Conservation (phyloP, 2,113 vertebrate species). For the Sclerurus mexicanus region DNA sequence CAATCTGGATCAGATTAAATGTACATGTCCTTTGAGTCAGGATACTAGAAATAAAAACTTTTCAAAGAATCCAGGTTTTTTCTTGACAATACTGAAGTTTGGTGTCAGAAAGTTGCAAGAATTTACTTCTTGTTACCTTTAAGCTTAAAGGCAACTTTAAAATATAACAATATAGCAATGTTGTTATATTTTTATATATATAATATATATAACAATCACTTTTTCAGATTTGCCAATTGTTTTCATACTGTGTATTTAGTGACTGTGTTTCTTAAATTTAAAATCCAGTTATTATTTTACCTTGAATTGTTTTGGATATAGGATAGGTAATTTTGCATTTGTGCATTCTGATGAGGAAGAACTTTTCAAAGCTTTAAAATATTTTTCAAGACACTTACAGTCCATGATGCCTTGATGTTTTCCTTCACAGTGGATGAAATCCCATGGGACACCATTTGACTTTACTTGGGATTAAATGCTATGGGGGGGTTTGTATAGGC, state of each 20-base stretch:
- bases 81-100: neutral
- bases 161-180: neutral
- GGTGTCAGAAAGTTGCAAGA: neutral
- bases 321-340: neutral
- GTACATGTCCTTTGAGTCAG: neutral
- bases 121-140: neutral
- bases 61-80: neutral
- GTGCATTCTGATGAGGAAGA: neutral
- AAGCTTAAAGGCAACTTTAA: neutral
- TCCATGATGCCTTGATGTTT: neutral
- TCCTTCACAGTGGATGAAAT: neutral
- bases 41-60: neutral
- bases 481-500: neutral
- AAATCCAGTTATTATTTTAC: neutral
- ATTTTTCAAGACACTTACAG: neutral
- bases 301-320: neutral
- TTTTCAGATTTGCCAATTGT: neutral
- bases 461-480: neutral
- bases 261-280: slow-evolving; percentile 1
- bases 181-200: neutral
- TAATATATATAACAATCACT: neutral
- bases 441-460: neutral
- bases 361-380: neutral
- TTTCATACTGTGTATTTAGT: neutral
- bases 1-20: neutral